Evolutionary conservation across 2,113 vertebrate species (phyloP).

Genomic region (Pterophyllum scalare): DNA sequence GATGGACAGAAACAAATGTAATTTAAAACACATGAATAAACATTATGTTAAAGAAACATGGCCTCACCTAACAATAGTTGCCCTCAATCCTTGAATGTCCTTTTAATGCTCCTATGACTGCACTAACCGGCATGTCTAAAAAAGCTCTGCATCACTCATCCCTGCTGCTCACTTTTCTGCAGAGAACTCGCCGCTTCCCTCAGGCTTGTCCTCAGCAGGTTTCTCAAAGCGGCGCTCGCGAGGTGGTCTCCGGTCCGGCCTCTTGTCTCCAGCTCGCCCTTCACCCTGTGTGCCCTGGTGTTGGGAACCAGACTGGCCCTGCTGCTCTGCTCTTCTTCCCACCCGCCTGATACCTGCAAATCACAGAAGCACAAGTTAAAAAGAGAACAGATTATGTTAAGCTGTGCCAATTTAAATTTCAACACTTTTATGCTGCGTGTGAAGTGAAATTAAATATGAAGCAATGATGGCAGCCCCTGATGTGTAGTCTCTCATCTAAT

Average conservation of each 20-base stretch:
- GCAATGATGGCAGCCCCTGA: neutral
- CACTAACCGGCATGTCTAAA: neutral
- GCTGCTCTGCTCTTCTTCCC: slow-evolving; percentile 94
- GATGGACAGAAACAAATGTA: neutral
- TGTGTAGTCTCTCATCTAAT: neutral
- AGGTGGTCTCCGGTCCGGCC: slow-evolving; percentile 91
- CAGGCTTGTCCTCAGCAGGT: slow-evolving; percentile 91
- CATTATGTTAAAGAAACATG: neutral
- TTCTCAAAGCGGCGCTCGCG: slow-evolving; percentile 95
- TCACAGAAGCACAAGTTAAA: neutral
- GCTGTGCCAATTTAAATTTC: neutral
- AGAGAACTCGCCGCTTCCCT: slow-evolving; percentile 91
- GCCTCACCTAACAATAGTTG: neutral
- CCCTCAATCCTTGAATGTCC: neutral
- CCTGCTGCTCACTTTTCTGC: slow-evolving; percentile 87
- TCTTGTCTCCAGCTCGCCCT: slow-evolving; percentile 91
- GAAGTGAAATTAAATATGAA: neutral
- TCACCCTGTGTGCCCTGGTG: slow-evolving; percentile 86
- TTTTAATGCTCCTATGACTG: neutral
- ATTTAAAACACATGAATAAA: fast-evolving
- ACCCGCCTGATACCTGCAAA: slow-evolving; percentile 93
- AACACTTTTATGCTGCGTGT: neutral
- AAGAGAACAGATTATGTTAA: neutral
- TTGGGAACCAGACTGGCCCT: slow-evolving; percentile 76
- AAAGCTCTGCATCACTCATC: neutral